Base-by-base conservation (phyloP, 2,113 vertebrate species). In the Lynx canadensis region DNA sequence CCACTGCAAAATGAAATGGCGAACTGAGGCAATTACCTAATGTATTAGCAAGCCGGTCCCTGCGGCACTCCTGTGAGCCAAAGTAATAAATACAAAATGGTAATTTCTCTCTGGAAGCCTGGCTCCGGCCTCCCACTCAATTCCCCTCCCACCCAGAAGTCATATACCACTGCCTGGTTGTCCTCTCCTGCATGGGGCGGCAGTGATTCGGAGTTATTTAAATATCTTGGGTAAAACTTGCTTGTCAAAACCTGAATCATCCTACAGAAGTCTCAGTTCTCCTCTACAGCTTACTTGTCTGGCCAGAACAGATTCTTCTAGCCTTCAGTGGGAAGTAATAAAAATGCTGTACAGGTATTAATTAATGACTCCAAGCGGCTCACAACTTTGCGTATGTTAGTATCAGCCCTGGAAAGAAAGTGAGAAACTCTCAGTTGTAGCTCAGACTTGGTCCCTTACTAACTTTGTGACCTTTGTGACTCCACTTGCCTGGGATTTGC, bases 31-130 rank as follows among this genome's bases (percentile, higher is more conserved):
- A 96, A 97, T 98, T 98, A 97, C 69, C 97, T 95, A 97, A 95
- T 80, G 97, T 94, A 96, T 97, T 93, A 97, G 97, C 90, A 88
- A 96, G 97, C 89, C 90, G 68, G 29, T 96, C 97, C 97, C 97
- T 94, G 95, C 14, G 66, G 97, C 92, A 91, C 84, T 98, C 81
- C 78, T 82, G 84, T 6, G 48, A 96, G 97, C 97, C 97, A 98
- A 94, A 97, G 97, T 93, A 95, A 97, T 98, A 98, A 98, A 98
- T 98, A 98, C 74, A 68, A 89, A 97, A 97, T 96, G 97, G 92
- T 97, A 95, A 98, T 98, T 98, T 98, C 97, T 97, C 96, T 96
- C 97, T 71, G 91, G 97, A 97, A 98, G 94, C 71, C 96, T 85
- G 97, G 92, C 55, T 97, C 76, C 5, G 0, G 63, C 94, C 96